Base-by-base conservation (phyloP, 2,888 invertebrate species). In the Danaus chrysippus region DNA sequence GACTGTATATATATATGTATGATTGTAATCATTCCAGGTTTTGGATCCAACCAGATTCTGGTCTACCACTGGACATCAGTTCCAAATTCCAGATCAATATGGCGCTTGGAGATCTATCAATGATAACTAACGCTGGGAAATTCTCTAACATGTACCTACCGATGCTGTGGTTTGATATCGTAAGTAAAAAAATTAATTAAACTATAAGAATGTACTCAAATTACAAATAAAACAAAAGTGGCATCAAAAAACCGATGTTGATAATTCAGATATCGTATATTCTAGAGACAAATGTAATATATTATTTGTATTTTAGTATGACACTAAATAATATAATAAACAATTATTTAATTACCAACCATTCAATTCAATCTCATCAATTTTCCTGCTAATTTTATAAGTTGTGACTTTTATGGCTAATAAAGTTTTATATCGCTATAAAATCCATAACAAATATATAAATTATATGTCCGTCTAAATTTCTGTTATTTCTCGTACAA, bases 161-260 rank as follows among this genome's bases (percentile, higher is more conserved):
- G 0, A 87, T 97, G 77, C 86, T 97, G 3, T 97, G 97, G 97
- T 96, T 96, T 70, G 97, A 97, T 92, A 96, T 96, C 78, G 97
- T 97, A 92, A 95, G 96, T 94, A 76, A 59, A 19, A 23, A 23
- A 23, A 23, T 23, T 5, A 23, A 23, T 23, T 3, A 23, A 23
- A 3, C 1, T 23, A 23, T 23, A 5, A 23, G 2, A 23, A 23
- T 5, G 5, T 5, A 23, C 23, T 3, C 23, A 5, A 23, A 23
- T 5, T 5, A 1, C 23, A 23, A 23, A 23, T 5, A 5, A 23
- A 23, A 23, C 5, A 23, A 23, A 1, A 3, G 1, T 3, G 1
- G 5, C 1, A 23, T 23, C 1, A 23, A 23, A n/a, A n/a, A n/a
- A 3, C 1, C 23, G 1, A 23, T 3, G 23, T 5, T 5, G 23